Conservation (phyloP, 2,888 invertebrate genomes). For the Acronicta alni region DNA sequence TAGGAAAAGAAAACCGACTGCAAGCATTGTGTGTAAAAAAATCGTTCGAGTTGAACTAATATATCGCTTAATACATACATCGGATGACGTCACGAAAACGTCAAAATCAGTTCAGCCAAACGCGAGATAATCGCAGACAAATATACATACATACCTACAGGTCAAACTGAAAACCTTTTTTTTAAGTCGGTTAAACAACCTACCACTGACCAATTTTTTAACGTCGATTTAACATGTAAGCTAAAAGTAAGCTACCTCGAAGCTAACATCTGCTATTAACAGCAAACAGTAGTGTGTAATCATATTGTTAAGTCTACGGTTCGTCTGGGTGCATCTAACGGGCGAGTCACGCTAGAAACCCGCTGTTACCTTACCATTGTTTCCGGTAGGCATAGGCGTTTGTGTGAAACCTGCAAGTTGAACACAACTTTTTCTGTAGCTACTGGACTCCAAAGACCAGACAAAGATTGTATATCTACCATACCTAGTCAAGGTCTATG, state of each 20-base stretch:
- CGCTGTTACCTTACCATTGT: slow-evolving; percentile 45
- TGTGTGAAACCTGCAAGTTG: slow-evolving; percentile 23
- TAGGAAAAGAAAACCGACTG: no score
- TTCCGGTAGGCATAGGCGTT: slow-evolving; percentile 45
- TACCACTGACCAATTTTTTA: no score
- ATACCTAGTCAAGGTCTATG: no score
- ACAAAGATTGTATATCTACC: not conserved
- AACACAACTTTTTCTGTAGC: not conserved
- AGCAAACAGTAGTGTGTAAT: slow-evolving; percentile 38
- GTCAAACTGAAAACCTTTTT: no score
- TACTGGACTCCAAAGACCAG: slow-evolving; percentile 6
- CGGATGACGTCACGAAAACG: no score
- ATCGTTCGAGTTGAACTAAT: no score
- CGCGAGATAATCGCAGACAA: no score
- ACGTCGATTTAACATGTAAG: slow-evolving; percentile 16
- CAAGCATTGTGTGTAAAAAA: no score
- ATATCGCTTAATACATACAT: no score
- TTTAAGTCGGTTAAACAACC: no score
- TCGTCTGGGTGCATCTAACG: slow-evolving; percentile 50
- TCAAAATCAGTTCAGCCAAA: no score
- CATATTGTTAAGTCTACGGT: slow-evolving; percentile 41
- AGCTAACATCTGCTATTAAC: slow-evolving; percentile 36
- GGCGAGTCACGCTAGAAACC: slow-evolving; percentile 51
- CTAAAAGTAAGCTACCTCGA: slow-evolving; percentile 15
- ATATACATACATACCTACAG: no score